Evolutionary conservation across 2,797 vertebrate species (phyloP), one percentile per base, ranked within the genome.

Genomic region (Oceanodroma leucorhoa): DNA sequence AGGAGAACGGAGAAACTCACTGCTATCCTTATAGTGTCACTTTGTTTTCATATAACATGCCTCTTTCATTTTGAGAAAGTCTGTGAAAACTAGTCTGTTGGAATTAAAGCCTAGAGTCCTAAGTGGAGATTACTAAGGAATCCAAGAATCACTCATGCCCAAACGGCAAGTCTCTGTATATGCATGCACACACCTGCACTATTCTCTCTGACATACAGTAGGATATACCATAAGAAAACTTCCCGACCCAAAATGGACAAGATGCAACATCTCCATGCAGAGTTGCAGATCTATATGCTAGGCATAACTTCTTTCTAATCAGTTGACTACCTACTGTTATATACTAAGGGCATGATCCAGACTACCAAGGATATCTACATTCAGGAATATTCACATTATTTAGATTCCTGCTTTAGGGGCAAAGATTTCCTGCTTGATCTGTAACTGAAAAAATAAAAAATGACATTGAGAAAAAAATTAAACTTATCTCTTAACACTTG

Each of bases 21-120:
- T 27, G 36, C 64, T 64, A 10, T 9, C 2, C 0, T 65, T 60
- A 11, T 0, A 36, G 40, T 2, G 7, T 45, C 32, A n/a, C 23
- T 53, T 60, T 57, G 17, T 57, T 93, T 57, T 0, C 1, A 40
- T 13, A 38, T 6, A 6, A 83, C 45, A 41, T 9, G 11, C 30
- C 30, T 54, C 46, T 54, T 32, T 32, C 64, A 34, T 26, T 90
- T 54, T 22, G 51, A 82, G 20, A 45, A 76, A 72, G 60, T 18
- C 69, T 64, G 36, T 38, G 62, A 34, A 66, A 83, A n/a, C 10
- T 2, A 32, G 48, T 65, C 70, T 46, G 36, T 19, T 88, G 61
- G 53, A 71, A 84, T 51, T 18, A 66, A 67, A 62, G 30, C 36
- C 41, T 65, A 8, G 17, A 83, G 53, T 54, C 24, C 14, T 13